phyloP scores from a whole-genome alignment of 2,888 invertebrate species.

The Ctena decussata region DNA sequence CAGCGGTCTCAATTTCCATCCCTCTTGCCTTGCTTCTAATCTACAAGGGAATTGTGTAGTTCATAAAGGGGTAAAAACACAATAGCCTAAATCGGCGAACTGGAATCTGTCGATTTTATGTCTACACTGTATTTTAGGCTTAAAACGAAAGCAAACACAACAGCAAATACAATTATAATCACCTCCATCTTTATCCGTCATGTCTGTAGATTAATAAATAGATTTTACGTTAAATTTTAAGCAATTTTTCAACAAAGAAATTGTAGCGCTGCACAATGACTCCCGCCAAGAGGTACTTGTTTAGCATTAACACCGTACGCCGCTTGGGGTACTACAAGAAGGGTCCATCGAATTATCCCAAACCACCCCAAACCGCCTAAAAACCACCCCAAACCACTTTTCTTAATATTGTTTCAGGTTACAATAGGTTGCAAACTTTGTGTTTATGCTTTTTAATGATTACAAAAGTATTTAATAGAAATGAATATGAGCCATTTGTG shows the following conservation, averaged over 20 bases:
- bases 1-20: no score
- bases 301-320: no score
- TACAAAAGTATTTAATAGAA: no score
- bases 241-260: not conserved
- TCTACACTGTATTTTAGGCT: not conserved
- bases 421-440: no score
- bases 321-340: no score
- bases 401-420: no score
- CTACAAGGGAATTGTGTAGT: not conserved
- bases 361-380: no score
- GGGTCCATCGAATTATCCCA: no score
- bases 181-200: constrained; percentile 1
- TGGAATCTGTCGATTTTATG: not conserved
- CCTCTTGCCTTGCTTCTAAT: not conserved
- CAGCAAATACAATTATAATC: not conserved
- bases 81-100: not conserved
- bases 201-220: not conserved
- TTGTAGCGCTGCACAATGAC: not conserved
- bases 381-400: no score
- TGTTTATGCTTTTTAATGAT: no score
- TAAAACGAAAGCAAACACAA: not conserved
- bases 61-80: no score
- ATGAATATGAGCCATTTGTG: no score
- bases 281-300: not conserved
- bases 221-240: not conserved